Conservation (phyloP, 2,113 vertebrate genomes). For the Pedetes capensis region DNA sequence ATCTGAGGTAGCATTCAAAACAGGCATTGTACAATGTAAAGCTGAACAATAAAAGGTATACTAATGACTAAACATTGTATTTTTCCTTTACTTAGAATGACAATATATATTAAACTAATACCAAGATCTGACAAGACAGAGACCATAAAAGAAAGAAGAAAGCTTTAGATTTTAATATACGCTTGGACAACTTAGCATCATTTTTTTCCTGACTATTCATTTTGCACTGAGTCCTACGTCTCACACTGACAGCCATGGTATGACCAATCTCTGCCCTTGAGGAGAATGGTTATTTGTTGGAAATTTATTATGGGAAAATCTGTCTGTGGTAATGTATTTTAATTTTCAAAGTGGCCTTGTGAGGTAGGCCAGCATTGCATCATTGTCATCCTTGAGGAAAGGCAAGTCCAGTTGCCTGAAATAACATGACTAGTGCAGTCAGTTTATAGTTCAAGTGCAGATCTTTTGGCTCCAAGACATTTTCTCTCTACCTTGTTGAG, state of each 20-base stretch:
- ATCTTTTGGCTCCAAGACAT: conserved; percentile 73
- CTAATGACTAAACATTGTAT: conserved; percentile 18
- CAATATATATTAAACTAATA: conserved; percentile 34
- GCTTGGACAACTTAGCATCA: not conserved
- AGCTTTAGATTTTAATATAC: not conserved
- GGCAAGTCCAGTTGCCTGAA: not conserved
- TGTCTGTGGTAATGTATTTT: not conserved
- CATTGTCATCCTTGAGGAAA: not conserved
- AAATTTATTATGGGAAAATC: not conserved
- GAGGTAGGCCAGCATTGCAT: not conserved
- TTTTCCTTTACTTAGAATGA: conserved; percentile 39
- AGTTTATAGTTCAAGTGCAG: conserved; percentile 61
- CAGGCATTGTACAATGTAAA: conserved; percentile 14
- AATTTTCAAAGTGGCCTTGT: not conserved
- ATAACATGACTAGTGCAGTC: not conserved
- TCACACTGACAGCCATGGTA: not conserved
- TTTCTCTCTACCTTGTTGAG: not conserved
- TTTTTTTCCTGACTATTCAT: not conserved
- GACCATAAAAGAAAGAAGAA: not conserved
- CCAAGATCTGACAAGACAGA: conserved; percentile 28
- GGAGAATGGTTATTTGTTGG: not conserved
- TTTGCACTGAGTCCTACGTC: not conserved
- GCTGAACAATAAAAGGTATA: not conserved
- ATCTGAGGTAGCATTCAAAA: conserved; percentile 47
- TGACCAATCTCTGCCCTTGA: not conserved